These are phyloP conservation scores for Stenurella melanura DNA, from an alignment of 2,888 invertebrate species.

Conservation along the genomic window DNA sequence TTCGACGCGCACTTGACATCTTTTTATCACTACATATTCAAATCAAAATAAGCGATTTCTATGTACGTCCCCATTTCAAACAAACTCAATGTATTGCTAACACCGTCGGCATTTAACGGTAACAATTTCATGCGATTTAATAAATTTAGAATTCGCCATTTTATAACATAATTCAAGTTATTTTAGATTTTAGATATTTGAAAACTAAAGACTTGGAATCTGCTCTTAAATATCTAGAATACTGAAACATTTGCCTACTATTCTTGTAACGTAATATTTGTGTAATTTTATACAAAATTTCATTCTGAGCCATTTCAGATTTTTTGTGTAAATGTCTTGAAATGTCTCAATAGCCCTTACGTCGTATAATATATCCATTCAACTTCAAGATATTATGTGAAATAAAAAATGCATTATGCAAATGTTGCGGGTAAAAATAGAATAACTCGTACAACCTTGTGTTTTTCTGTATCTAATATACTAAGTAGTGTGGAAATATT, in stretches of 20 bases:
- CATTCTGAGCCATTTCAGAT: constrained; percentile 10
- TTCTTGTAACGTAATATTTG: constrained; percentile 11
- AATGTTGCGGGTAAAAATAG: constrained; percentile 5
- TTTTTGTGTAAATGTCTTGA: constrained; percentile 18
- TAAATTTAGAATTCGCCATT: too few species aligned
- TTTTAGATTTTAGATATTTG: neutral
- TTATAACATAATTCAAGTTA: neutral
- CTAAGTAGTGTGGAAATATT: too few species aligned
- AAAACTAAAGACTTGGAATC: neutral
- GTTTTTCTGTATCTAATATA: too few species aligned
- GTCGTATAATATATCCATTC: neutral
- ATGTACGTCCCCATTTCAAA: too few species aligned
- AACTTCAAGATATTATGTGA: neutral
- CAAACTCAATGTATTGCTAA: too few species aligned
- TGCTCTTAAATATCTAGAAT: neutral
- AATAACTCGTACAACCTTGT: neutral
- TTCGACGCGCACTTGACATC: too few species aligned
- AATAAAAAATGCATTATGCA: neutral
- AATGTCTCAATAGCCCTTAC: neutral
- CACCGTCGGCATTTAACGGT: too few species aligned
- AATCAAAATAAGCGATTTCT: too few species aligned
- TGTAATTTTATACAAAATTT: neutral
- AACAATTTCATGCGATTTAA: too few species aligned
- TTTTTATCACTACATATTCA: too few species aligned
- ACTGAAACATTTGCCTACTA: neutral